Evolutionary conservation across 1,140 invertebrate species (phyloP), one percentile per base, ranked within the genome.

Genomic region (Cotesia typhae): DNA sequence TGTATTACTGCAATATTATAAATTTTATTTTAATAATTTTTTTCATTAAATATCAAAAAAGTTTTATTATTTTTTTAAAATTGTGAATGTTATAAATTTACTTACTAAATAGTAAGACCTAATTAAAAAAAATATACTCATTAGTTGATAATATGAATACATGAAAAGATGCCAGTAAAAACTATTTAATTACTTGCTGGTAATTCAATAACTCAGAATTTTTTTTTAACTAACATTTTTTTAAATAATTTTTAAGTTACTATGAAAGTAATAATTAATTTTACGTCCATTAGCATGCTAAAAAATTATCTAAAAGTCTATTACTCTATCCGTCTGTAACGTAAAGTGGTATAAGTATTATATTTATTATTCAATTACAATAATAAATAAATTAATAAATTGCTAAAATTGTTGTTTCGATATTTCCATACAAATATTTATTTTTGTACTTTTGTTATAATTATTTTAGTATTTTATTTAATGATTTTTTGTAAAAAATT

Each of bases 361-460:
- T 57, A 66, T 66, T 66, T 71, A 72, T 59, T 59, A 59, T 53
- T 72, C 37, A 35, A 59, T 37, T 72, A 7, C n/a, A 61, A 65
- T 47, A 3, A 60, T 60, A 12, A 59, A 37, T 60, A 69, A 38
- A 68, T 14, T 35, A 41, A 67, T 36, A 14, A 55, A 47, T 47
- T 47, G 5, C 41, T 47, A 47, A 47, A 47, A 47, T 9, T 47
- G 7, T 47, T 47, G 10, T 47, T 6, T 4, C 10, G 10, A 6
- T 47, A 47, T 47, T 47, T 47, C 28, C 28, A 6, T 47, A 9
- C 2, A 9, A 47, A 9, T 47, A 47, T 9, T 7, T 47, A 47
- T 47, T 47, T 47, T 47, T 47, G 41, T 47, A 47, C 41, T 47
- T 47, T 5, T 6, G 0, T 47, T 28, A 28, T 28, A 28, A 28